Conservation (phyloP, 2,797 vertebrate genomes). For the Lutjanus campechanus region DNA sequence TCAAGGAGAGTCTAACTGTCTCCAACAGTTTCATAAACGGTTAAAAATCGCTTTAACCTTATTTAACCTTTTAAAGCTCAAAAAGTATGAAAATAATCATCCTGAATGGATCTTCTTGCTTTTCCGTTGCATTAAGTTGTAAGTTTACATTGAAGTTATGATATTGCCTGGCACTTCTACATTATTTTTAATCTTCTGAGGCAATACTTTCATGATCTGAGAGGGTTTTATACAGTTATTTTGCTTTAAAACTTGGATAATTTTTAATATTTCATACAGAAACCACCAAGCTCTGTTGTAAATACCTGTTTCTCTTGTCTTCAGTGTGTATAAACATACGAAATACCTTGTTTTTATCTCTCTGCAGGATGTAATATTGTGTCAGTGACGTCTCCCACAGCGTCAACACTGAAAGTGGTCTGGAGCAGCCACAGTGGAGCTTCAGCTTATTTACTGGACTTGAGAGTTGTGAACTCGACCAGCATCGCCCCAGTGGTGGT, state of each 20-base stretch:
- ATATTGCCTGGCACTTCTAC: neutral
- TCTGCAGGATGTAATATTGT: constrained; percentile 79
- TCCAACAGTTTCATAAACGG: too few relatives aligned
- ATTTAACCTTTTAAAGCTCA: neutral
- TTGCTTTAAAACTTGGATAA: neutral
- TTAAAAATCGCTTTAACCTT: neutral
- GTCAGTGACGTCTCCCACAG: constrained; percentile 80
- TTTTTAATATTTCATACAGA: neutral
- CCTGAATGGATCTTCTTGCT: neutral
- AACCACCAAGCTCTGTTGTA: neutral
- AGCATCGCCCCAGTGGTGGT: constrained; percentile 72
- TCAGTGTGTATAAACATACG: neutral
- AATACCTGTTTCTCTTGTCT: neutral
- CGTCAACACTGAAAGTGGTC: constrained; percentile 76
- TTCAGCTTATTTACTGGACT: constrained; percentile 75
- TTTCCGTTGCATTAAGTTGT: neutral
- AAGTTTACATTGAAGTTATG: too few relatives aligned
- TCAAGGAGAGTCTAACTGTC: too few relatives aligned
- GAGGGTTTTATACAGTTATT: neutral
- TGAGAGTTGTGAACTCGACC: constrained; percentile 75
- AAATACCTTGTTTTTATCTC: neutral
- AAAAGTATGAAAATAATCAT: neutral
- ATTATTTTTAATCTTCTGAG: neutral
- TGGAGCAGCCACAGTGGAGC: constrained; percentile 72
- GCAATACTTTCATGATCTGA: neutral